Percentiles rank a stretch among this genome's conserved stretches.
phyloP scores from a whole-genome alignment of 1,140 invertebrate species.

The Bombyx mandarina region DNA sequence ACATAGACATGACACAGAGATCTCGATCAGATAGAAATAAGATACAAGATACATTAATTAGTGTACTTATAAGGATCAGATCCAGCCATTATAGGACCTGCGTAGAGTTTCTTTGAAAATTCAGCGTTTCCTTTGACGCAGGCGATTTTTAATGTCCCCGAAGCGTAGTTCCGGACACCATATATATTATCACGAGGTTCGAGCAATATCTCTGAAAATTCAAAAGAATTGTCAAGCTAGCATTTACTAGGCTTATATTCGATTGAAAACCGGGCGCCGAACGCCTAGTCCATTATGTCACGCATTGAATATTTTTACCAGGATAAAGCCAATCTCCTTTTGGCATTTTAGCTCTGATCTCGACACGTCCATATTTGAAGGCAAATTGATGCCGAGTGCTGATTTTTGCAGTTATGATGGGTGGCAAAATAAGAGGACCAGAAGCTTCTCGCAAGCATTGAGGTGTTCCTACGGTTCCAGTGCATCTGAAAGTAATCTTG shows the following conservation, averaged over 20 bases:
- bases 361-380: constrained; percentile 82
- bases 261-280: neutral
- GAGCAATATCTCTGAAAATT: constrained; percentile 69
- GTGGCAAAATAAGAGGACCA: constrained; percentile 73
- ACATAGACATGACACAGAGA: no score
- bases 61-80: constrained; percentile 42
- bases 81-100: constrained; percentile 49
- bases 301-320: constrained; percentile 54
- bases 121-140: constrained; percentile 61
- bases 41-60: neutral
- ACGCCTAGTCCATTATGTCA: neutral
- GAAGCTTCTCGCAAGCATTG: constrained; percentile 66
- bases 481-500: constrained; percentile 66
- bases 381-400: constrained; percentile 76
- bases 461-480: constrained; percentile 51
- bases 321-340: constrained; percentile 86
- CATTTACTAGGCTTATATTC: neutral
- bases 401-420: constrained; percentile 76
- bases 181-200: constrained; percentile 70
- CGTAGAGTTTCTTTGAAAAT: constrained; percentile 48
- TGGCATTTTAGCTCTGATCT: constrained; percentile 83
- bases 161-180: constrained; percentile 65
- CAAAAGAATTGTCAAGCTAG: no score
- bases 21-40: no score
- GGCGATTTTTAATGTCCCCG: constrained; percentile 67